A percentile compares a stretch with the other conserved stretches of the same genome.
Evolutionary conservation across 1,140 invertebrate species (phyloP).

Genomic region (Sipha flava): DNA sequence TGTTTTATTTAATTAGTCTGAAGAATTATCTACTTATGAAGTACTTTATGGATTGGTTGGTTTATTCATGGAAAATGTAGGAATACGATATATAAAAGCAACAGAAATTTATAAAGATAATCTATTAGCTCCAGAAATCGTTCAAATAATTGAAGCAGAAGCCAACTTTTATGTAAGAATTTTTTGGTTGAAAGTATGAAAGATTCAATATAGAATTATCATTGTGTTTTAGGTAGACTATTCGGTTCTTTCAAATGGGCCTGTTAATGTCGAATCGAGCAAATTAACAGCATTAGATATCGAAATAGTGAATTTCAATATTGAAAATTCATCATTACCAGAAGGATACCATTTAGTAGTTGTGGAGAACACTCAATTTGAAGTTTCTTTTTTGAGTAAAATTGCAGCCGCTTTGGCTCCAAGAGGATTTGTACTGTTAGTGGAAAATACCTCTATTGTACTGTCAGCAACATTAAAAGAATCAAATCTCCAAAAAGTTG

Average conservation of each 20-base stretch:
- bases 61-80: slow-evolving; percentile 19
- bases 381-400: not conserved
- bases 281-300: not conserved
- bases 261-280: not conserved
- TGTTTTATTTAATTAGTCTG: not conserved
- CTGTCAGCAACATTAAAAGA: not conserved
- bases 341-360: slow-evolving; percentile 2
- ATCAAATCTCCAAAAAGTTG: not conserved
- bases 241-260: not conserved
- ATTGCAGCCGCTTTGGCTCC: not conserved
- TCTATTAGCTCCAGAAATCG: not conserved
- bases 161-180: not conserved
- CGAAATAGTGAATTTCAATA: not conserved
- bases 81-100: not conserved
- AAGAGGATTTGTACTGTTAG: slow-evolving; percentile 8
- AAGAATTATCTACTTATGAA: not conserved
- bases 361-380: not conserved
- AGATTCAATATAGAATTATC: not conserved
- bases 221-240: not conserved
- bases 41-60: not conserved
- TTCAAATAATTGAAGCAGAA: slow-evolving; percentile 18
- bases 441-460: not conserved
- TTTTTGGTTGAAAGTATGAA: too few relatives aligned
- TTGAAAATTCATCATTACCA: not conserved
- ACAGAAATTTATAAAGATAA: not conserved